These are phyloP conservation scores for Acanthoscelides obtectus DNA, from an alignment of 2,888 invertebrate species.

Conservation along the genomic window DNA sequence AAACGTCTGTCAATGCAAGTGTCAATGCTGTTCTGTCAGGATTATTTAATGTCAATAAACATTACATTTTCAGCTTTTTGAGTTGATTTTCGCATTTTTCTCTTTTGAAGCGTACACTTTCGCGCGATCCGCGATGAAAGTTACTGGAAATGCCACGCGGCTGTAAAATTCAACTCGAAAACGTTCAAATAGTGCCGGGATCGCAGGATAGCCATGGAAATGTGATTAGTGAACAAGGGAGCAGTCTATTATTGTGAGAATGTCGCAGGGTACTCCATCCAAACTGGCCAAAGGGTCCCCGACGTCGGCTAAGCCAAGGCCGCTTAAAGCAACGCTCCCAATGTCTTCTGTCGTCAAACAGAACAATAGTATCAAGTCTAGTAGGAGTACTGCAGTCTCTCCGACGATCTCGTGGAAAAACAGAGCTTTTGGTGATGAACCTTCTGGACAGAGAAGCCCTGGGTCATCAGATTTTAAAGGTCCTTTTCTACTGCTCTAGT, in stretches of 20 bases:
- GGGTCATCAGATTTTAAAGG: slow-evolving; percentile 71
- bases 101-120: not conserved
- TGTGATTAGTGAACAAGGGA: slow-evolving; percentile 47
- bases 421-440: slow-evolving; percentile 65
- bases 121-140: not conserved
- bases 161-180: too few relatives aligned
- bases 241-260: not conserved
- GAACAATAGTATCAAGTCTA: slow-evolving; percentile 53
- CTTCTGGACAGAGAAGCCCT: slow-evolving; percentile 68
- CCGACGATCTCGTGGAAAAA: slow-evolving; percentile 63
- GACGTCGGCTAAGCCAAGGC: slow-evolving; percentile 58
- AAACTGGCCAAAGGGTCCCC: slow-evolving; percentile 65
- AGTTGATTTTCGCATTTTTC: not conserved
- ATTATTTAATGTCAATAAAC: not conserved
- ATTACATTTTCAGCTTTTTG: not conserved
- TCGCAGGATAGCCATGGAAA: not conserved
- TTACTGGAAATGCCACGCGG: not conserved
- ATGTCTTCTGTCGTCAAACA: slow-evolving; percentile 68
- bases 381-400: slow-evolving; percentile 57
- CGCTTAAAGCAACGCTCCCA: slow-evolving; percentile 72
- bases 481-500: slow-evolving; percentile 35
- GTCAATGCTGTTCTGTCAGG: not conserved
- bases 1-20: not conserved
- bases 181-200: not conserved
- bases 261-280: slow-evolving; percentile 33